Conservation (phyloP, 2,113 vertebrate species). For the Onychorhynchus coronatus region DNA sequence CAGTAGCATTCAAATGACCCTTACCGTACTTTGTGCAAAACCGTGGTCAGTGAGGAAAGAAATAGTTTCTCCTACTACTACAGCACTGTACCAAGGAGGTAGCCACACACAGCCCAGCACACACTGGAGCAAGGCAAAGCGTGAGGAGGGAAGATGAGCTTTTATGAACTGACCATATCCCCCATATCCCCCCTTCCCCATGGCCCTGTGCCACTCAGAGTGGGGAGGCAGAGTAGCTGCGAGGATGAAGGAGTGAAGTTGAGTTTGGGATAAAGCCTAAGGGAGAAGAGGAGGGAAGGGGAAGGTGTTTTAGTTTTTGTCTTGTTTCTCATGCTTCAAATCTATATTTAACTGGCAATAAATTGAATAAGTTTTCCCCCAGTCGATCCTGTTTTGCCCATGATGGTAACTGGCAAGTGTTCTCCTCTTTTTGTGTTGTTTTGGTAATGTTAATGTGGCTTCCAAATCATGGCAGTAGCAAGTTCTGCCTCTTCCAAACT, state of each 20-base stretch:
- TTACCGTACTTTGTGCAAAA: not conserved
- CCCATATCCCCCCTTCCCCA: not conserved
- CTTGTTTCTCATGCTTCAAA: not conserved
- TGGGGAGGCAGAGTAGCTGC: not conserved
- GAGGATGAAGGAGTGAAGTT: not conserved
- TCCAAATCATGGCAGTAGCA: not conserved
- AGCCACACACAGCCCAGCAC: not conserved
- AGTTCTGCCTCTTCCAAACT: not conserved
- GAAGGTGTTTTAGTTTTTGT: not conserved
- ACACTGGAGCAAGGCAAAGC: not conserved
- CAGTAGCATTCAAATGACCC: not conserved
- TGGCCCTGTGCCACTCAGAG: accelerated
- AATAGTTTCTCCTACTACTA: not conserved
- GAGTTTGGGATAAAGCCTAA: not conserved
- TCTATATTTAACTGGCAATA: not conserved
- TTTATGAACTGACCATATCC: not conserved
- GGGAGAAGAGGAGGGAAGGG: not conserved
- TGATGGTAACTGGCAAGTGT: not conserved
- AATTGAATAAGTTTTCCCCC: not conserved
- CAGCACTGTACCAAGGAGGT: not conserved
- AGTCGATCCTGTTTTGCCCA: not conserved
- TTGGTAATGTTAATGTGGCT: not conserved
- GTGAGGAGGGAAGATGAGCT: not conserved
- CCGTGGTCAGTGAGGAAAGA: not conserved
- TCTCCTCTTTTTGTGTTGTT: not conserved